Evolutionary conservation across 2,113 vertebrate genomes (phyloP), one percentile per base, ranked within the genome.

Genomic region (Alethe castanea): DNA sequence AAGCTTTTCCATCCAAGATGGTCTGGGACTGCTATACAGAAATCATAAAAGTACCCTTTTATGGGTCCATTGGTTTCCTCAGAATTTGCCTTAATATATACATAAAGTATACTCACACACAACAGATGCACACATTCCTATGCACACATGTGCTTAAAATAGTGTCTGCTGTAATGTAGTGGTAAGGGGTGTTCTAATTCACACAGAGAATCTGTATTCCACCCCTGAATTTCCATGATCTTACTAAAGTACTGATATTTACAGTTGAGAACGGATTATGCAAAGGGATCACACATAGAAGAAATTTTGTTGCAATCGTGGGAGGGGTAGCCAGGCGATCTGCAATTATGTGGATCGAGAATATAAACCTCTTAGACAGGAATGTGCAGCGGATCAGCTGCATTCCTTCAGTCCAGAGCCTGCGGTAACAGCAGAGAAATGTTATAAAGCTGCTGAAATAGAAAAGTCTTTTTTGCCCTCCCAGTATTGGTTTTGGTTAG

Each of bases 311-410:
- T 94, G 48, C 18, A 5, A 36, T 44, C 2, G 2, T 70, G 38
- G 47, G 78, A 94, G 52, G 66, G 42, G 60, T 40, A 92, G 71
- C 47, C 71, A 90, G 61, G 38, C 33, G 66, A 82, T 80, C 78
- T 90, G 94, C 74, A 94, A 38, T 70, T 93, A 88, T 36, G 71
- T 78, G 92, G 93, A 70, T 65, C 0, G 2, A 85, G 85, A 83
- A 40, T 42, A 94, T 96, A 97, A 96, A 95, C 87, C 95, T 94
- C 92, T 95, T 94, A 91, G 6, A 29, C 54, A 92, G 93, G 89
- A 97, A 92, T 88, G 91, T 62, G 50, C 81, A 73, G 77, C 73
- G 92, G 94, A 95, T 95, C 90, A 94, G 61, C 82, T 70, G 56
- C 79, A 83, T 90, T 96, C 84, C 90, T 91, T 33, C 42, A 64